phyloP scores from a whole-genome alignment of 1,140 invertebrate genomes.

The Pogonus chalceus region DNA sequence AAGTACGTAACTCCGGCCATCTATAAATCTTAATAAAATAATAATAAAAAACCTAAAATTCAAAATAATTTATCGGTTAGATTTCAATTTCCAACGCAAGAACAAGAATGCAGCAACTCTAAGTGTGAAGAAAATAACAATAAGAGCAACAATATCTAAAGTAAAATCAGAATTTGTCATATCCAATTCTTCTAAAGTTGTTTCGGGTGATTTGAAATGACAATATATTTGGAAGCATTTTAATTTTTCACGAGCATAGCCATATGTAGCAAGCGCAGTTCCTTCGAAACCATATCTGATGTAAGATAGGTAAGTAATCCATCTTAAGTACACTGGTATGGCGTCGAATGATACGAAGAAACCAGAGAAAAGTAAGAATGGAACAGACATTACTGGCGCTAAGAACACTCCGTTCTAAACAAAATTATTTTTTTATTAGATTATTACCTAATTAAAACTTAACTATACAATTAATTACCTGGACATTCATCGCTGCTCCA shows the following conservation, averaged over 20 bases:
- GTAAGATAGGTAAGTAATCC: constrained; percentile 93
- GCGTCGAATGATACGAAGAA: constrained; percentile 97
- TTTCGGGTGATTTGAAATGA: constrained; percentile 78
- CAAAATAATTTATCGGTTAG: constrained; percentile 47
- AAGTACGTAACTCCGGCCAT: too few species aligned
- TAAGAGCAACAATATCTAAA: constrained; percentile 70
- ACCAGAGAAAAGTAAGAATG: constrained; percentile 87
- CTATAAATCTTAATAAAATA: too few species aligned
- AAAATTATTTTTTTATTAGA: constrained; percentile 11
- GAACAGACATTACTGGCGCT: constrained; percentile 90
- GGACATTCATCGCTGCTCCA: constrained; percentile 86
- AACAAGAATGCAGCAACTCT: constrained; percentile 85
- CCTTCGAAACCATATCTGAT: constrained; percentile 94
- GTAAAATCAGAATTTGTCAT: constrained; percentile 67
- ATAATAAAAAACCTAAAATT: not conserved
- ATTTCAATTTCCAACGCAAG: constrained; percentile 76
- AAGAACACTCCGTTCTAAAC: constrained; percentile 87
- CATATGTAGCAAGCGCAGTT: constrained; percentile 86
- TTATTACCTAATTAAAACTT: constrained; percentile 8
- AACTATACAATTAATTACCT: constrained; percentile 37
- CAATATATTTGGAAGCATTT: constrained; percentile 72
- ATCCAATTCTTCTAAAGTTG: constrained; percentile 85
- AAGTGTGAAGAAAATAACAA: constrained; percentile 79
- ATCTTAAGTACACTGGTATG: constrained; percentile 87
- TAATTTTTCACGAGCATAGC: constrained; percentile 68